phyloP scores from a whole-genome alignment of 2,888 invertebrate species.

The Liopterus haemorrhoidalis region DNA sequence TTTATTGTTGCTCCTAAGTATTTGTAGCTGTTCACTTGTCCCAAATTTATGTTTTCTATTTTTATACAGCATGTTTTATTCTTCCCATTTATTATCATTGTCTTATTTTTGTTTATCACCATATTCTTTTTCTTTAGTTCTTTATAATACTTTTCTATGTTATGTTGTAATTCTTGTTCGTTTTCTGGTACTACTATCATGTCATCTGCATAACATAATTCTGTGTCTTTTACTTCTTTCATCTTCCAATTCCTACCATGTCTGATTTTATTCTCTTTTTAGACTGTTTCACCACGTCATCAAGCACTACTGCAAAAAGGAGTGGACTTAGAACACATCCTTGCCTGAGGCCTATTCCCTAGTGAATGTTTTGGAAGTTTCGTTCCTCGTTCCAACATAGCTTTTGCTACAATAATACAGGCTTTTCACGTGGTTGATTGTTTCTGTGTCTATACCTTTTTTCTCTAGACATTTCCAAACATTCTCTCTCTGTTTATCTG shows the following conservation, averaged over 20 bases:
- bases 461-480: constrained; percentile 1
- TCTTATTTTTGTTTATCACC: constrained; percentile 1
- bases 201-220: constrained; percentile 2
- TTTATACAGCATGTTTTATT: too few species aligned
- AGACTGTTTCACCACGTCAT: neutral
- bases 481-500: too few species aligned
- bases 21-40: too few species aligned
- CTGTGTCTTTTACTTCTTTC: constrained; percentile 1
- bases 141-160: neutral
- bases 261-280: constrained; percentile 1
- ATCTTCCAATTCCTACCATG: constrained; percentile 5
- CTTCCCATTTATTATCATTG: constrained; percentile 1
- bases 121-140: neutral
- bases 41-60: too few species aligned
- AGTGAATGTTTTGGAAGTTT: constrained; percentile 1
- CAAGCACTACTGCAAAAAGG: too few species aligned
- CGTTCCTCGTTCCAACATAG: neutral
- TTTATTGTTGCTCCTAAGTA: too few species aligned
- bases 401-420: neutral
- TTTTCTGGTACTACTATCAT: neutral
- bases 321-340: neutral
- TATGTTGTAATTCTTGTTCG: neutral
- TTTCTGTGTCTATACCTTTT: constrained; percentile 3
- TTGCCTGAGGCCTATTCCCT: neutral
- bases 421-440: neutral